These are phyloP conservation scores for Umimayanthus chanpuru DNA, from an alignment of 92 coral and sea anemone genomes.

Conservation along the genomic window DNA sequence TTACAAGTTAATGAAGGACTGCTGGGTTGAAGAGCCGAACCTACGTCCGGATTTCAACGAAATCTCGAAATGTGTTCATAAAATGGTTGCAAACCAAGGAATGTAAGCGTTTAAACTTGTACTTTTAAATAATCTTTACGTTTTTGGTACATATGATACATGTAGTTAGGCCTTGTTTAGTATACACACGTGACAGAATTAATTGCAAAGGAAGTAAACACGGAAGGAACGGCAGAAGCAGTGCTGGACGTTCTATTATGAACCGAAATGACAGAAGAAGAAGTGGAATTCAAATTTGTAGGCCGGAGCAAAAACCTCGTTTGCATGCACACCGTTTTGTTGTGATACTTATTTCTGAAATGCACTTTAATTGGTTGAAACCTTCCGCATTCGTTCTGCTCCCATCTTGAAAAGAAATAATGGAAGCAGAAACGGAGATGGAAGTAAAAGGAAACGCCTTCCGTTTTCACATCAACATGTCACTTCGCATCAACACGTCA, in stretches of 20 bases:
- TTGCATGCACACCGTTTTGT: neutral
- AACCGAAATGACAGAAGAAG: neutral
- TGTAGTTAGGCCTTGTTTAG: neutral
- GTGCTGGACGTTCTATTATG: neutral
- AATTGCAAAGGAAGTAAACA: neutral
- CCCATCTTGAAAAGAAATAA: neutral
- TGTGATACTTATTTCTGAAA: neutral
- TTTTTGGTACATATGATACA: neutral
- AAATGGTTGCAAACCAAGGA: slow-evolving; percentile 82
- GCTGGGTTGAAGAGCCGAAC: slow-evolving; percentile 90
- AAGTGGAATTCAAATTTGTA: no score
- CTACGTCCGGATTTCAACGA: slow-evolving; percentile 85
- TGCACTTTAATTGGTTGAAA: neutral
- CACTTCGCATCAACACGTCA: no score
- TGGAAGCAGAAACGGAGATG: no score
- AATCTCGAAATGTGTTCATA: slow-evolving; percentile 82
- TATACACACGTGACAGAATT: no score
- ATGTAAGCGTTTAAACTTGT: slow-evolving; percentile 62
- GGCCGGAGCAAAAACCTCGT: neutral
- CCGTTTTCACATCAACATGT: no score
- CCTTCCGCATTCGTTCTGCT: neutral
- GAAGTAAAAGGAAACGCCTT: neutral
- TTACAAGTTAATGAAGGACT: slow-evolving; percentile 84
- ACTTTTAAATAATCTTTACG: neutral
- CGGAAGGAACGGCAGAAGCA: neutral